Conservation (phyloP, 1,140 invertebrate genomes). For the Chironomus striatipennis region DNA sequence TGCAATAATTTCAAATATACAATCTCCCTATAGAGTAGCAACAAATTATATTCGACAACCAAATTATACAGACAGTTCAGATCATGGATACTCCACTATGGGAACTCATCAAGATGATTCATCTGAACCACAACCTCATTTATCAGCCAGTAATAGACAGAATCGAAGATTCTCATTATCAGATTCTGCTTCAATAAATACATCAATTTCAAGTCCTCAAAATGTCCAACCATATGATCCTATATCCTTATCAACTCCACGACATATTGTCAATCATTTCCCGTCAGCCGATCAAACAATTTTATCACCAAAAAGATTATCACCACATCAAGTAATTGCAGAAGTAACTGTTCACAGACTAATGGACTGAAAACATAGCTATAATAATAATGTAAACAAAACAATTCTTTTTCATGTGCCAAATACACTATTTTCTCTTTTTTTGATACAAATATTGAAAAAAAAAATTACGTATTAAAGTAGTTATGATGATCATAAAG, state of each 20-base stretch:
- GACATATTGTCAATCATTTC: constrained; percentile 33
- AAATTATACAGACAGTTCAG: constrained; percentile 57
- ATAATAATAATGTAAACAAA: constrained; percentile 15
- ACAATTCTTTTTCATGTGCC: background rate
- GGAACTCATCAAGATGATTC: constrained; percentile 75
- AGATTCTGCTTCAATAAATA: constrained; percentile 51
- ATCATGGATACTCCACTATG: constrained; percentile 93
- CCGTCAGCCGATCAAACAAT: constrained; percentile 40
- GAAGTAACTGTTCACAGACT: constrained; percentile 81
- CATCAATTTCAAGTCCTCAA: constrained; percentile 45
- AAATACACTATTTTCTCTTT: background rate
- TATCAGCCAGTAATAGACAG: constrained; percentile 43
- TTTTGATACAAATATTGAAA: no score
- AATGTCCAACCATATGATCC: constrained; percentile 30
- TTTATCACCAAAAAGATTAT: constrained; percentile 27
- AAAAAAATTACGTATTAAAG: no score
- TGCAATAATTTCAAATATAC: constrained; percentile 34
- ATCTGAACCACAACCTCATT: constrained; percentile 59
- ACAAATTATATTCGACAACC: constrained; percentile 65
- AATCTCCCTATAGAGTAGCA: constrained; percentile 77
- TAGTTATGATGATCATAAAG: background rate
- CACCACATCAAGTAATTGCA: constrained; percentile 54
- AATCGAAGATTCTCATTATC: constrained; percentile 49
- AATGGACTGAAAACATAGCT: constrained; percentile 46
- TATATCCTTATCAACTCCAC: constrained; percentile 29